phyloP scores from a whole-genome alignment of 2,113 vertebrate species.

The Sula dactylatra region DNA sequence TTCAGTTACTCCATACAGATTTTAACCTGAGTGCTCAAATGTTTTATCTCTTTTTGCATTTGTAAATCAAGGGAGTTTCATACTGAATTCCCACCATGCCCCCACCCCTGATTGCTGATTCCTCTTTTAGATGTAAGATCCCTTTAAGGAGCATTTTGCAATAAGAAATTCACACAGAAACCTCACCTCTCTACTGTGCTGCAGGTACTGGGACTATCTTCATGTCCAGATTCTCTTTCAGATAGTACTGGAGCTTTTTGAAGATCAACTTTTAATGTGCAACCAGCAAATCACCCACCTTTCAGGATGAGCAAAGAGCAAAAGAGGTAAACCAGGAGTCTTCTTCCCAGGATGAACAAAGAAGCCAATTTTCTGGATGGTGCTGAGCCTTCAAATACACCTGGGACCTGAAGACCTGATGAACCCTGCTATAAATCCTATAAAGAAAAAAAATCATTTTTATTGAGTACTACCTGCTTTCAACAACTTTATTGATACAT shows the following conservation, averaged over 20 bases:
- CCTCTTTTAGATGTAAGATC: not conserved
- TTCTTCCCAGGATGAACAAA: not conserved
- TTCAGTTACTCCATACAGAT: not conserved
- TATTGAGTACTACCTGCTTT: not conserved
- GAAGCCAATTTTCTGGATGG: not conserved
- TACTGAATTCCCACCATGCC: not conserved
- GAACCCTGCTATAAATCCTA: not conserved
- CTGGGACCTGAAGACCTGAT: not conserved
- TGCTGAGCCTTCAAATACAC: not conserved
- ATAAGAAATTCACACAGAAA: not conserved
- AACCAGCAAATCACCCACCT: not conserved
- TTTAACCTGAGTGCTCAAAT: not conserved
- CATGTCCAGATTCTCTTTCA: not conserved
- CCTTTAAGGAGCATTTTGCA: not conserved
- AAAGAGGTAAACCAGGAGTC: not conserved
- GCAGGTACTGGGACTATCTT: not conserved
- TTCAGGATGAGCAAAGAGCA: not conserved
- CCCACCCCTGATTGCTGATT: rapidly evolving
- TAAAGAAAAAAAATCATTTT: not conserved
- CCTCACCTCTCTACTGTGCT: not conserved
- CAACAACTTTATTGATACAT: not conserved
- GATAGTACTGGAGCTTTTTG: not conserved
- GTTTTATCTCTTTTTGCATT: not conserved
- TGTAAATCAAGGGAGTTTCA: not conserved
- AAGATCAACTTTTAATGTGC: not conserved